A percentile compares a stretch with the other conserved stretches of the same genome.
phyloP scores from a whole-genome alignment of 2,113 vertebrate species.

The Brevimyrus niger region DNA sequence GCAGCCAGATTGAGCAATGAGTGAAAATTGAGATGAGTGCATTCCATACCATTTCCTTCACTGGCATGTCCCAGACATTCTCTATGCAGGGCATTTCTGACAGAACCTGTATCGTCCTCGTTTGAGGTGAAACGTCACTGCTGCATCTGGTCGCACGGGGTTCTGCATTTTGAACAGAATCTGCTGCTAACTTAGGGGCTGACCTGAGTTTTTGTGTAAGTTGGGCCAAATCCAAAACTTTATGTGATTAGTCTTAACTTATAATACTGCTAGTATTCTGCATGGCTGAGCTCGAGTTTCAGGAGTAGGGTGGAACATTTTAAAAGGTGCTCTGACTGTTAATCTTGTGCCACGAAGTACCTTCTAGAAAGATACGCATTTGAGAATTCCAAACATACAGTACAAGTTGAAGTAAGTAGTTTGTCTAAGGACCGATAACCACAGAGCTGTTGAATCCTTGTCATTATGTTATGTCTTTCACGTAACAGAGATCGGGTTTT shows the following conservation, averaged over 20 bases:
- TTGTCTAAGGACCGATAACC: neutral
- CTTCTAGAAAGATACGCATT: neutral
- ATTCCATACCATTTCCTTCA: neutral
- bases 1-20: neutral
- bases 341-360: conserved; percentile 3
- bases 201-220: neutral
- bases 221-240: neutral
- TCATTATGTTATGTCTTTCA: conserved; percentile 8
- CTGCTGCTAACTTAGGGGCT: neutral
- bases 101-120: neutral
- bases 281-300: neutral
- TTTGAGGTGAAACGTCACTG: neutral
- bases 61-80: neutral
- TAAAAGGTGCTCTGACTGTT: neutral
- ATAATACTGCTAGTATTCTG: neutral
- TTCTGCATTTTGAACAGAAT: neutral
- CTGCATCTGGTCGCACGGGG: neutral
- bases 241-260: neutral
- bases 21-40: neutral
- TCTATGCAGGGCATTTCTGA: neutral
- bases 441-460: conserved; percentile 32
- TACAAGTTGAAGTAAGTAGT: neutral
- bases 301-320: neutral
- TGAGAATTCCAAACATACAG: neutral
- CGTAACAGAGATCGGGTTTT: neutral